Conservation (phyloP, 53 echinoderm and acorn worm species). For the Zoroaster sp. region DNA sequence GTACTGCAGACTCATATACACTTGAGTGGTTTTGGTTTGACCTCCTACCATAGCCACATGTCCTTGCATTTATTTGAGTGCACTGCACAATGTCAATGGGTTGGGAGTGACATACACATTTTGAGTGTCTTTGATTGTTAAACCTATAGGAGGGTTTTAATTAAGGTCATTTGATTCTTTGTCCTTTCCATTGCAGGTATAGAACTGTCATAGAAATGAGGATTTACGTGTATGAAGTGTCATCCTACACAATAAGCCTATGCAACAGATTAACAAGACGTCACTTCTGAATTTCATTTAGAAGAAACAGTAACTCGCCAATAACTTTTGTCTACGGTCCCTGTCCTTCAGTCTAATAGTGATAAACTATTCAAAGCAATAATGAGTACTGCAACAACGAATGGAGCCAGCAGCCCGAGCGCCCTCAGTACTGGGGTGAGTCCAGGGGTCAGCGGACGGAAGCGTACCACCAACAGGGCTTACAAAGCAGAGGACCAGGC, state of each 20-base stretch:
- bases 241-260: background rate
- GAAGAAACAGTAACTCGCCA: background rate
- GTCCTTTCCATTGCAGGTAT: background rate
- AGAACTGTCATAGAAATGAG: background rate
- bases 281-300: background rate
- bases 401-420: slow-evolving; percentile 36
- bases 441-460: slow-evolving; percentile 54
- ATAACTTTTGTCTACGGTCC: background rate
- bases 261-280: background rate
- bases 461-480: slow-evolving; percentile 59
- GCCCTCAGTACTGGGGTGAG: slow-evolving; percentile 47
- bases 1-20: too few relatives aligned
- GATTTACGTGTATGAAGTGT: too few relatives aligned
- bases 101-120: too few relatives aligned
- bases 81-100: too few relatives aligned
- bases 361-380: background rate
- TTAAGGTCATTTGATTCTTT: background rate
- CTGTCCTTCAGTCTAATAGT: background rate
- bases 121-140: too few relatives aligned
- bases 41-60: too few relatives aligned
- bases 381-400: slow-evolving; percentile 41
- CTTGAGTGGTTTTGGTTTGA: too few relatives aligned
- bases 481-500: slow-evolving; percentile 85
- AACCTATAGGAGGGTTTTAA: too few relatives aligned
- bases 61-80: too few relatives aligned